A percentile compares a stretch with the other conserved stretches of the same genome.
These are phyloP conservation scores for Graptemys geographica DNA, from an alignment of 2,797 vertebrate species.

Conservation along the genomic window DNA sequence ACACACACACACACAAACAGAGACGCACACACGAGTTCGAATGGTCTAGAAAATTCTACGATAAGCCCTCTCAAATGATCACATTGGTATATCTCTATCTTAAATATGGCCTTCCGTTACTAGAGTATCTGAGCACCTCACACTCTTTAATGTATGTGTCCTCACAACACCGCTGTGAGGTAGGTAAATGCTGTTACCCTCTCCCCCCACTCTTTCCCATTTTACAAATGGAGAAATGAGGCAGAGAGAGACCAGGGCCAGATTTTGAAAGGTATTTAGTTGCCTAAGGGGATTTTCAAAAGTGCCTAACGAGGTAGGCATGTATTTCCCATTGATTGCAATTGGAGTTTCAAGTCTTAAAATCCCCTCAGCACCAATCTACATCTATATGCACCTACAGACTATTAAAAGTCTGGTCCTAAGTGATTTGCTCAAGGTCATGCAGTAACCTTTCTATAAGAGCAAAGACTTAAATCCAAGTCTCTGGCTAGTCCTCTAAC, in stretches of 20 bases:
- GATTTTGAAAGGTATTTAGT: not conserved
- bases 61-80: not conserved
- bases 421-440: not conserved
- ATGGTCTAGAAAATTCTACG: conserved; percentile 3
- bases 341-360: not conserved
- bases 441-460: not conserved
- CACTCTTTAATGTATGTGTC: not conserved
- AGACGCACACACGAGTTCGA: not conserved
- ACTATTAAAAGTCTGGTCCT: not conserved
- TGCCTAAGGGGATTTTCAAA: not conserved
- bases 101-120: not conserved
- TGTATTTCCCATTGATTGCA: not conserved
- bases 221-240: not conserved
- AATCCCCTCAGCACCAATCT: not conserved
- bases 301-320: not conserved
- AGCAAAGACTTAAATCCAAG: not conserved
- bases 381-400: not conserved
- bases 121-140: not conserved
- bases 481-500: not conserved
- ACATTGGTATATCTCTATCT: not conserved
- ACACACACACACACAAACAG: not conserved
- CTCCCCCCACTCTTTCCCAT: not conserved
- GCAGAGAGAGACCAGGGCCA: not conserved
- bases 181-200: not conserved
- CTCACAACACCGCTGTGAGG: not conserved